Base-by-base conservation (phyloP, 1,140 invertebrate genomes). In the Pseudomyrmex pallidus region DNA sequence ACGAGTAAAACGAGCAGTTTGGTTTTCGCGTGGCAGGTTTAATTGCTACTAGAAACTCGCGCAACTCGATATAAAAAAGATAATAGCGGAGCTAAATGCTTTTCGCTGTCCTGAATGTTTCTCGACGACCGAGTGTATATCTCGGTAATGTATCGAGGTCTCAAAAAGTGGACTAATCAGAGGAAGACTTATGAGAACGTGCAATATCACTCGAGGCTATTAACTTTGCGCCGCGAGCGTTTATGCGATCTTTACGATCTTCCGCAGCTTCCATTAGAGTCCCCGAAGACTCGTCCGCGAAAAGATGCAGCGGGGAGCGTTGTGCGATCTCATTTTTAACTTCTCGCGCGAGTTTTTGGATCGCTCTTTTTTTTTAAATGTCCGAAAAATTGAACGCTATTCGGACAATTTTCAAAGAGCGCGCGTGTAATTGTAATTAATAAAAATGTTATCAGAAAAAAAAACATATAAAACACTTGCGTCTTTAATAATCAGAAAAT, bases 141-240 rank as follows among this genome's bases (percentile, higher is more conserved):
- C 76, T 78, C 7, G 20, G 10, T 15, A 10, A 56, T 17, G 35
- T 17, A 70, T 72, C 44, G 54, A 20, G 15, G 54, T 48, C 54
- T 78, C 54, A 44, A 80, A 61, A 80, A 80, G 66, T 80, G 20
- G 66, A 72, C 44, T 56, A 80, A 70, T 80, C 20, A 70, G 46
- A 80, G 22, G 54, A 17, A 17, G 12, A 35, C 22, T 78, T 72
- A 35, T 35, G 35, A 72, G 15, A 64, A 12, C n/a, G 7, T 5
- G 59, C 17, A 48, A 56, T 82, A 66, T 83, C 35, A 15, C 72
- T 13, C 10, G 12, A 12, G 50, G 59, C 67, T 72, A 80, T 82
- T 84, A 84, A 84, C 57, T 59, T 82, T 35, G n/a, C 63, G 61
- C 48, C 44, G 20, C 50, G 35, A 48, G 20, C 59, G n/a, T 84